A percentile compares a stretch with the other conserved stretches of the same genome.
Conservation (phyloP, 2,797 vertebrate species). For the Ptychobarbus kaznakovi region DNA sequence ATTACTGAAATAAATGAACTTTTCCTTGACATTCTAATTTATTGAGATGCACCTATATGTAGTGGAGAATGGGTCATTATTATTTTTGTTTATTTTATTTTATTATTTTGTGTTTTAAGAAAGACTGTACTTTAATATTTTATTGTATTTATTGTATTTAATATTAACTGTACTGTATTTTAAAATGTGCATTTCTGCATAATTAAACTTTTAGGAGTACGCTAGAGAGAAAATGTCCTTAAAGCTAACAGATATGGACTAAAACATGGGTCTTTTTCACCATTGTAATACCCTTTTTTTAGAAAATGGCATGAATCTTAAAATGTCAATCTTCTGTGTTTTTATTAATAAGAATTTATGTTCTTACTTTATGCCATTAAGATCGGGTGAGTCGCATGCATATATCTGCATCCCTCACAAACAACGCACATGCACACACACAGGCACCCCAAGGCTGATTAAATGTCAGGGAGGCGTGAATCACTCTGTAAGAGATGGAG, state of each 20-base stretch:
- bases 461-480: slow-evolving; percentile 60
- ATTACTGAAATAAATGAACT: too few species aligned
- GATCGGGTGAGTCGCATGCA: slow-evolving; percentile 35
- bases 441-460: slow-evolving; percentile 35
- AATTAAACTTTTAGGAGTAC: too few species aligned
- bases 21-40: too few species aligned
- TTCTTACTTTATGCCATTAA: slow-evolving; percentile 7
- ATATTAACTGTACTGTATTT: too few species aligned
- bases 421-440: slow-evolving; percentile 17
- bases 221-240: not conserved
- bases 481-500: slow-evolving; percentile 56
- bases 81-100: not conserved
- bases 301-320: not conserved
- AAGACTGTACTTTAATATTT: not conserved
- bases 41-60: not conserved
- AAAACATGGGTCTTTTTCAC: not conserved
- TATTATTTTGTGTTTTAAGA: not conserved
- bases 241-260: not conserved
- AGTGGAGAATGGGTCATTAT: not conserved
- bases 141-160: too few species aligned
- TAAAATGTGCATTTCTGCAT: too few species aligned
- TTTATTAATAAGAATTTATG: not conserved
- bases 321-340: not conserved
- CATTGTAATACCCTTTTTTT: not conserved
- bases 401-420: slow-evolving; percentile 21